Percentiles rank a stretch among this genome's conserved stretches.
phyloP scores from a whole-genome alignment of 2,888 invertebrate genomes.

The Caenorhabditis macrosperma region DNA sequence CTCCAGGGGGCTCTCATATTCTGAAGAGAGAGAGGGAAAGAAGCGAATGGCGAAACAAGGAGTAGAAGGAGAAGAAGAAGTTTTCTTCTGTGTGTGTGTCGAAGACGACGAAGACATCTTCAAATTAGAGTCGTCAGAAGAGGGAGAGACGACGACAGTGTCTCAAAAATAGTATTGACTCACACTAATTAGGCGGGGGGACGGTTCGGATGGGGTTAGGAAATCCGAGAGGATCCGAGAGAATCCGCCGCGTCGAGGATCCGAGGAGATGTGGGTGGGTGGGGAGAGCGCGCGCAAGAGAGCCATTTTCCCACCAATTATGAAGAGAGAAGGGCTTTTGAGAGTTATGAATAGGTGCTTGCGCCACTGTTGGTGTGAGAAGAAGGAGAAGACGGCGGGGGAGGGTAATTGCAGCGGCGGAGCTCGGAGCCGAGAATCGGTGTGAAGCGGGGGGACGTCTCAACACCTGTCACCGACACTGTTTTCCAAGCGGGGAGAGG shows the following conservation, averaged over 20 bases:
- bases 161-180: neutral
- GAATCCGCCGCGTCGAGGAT: neutral
- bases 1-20: constrained; percentile 18
- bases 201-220: too few relatives aligned
- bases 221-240: constrained; percentile 3
- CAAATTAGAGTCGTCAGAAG: constrained; percentile 45
- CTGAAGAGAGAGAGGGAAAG: neutral
- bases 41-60: neutral
- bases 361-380: neutral
- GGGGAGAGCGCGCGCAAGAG: too few relatives aligned
- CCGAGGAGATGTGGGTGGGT: neutral
- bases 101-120: neutral
- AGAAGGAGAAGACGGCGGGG: too few relatives aligned
- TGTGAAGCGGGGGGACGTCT: too few relatives aligned
- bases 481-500: too few relatives aligned
- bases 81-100: too few relatives aligned
- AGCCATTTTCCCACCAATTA: constrained; percentile 52
- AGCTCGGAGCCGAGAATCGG: too few relatives aligned
- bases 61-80: too few relatives aligned
- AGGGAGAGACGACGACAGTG: neutral
- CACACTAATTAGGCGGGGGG: constrained; percentile 31
- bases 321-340: constrained; percentile 33
- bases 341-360: neutral
- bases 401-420: too few relatives aligned
- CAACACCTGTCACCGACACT: too few relatives aligned